phyloP scores from a whole-genome alignment of 2,113 vertebrate genomes.

The Okapia johnstoni region DNA sequence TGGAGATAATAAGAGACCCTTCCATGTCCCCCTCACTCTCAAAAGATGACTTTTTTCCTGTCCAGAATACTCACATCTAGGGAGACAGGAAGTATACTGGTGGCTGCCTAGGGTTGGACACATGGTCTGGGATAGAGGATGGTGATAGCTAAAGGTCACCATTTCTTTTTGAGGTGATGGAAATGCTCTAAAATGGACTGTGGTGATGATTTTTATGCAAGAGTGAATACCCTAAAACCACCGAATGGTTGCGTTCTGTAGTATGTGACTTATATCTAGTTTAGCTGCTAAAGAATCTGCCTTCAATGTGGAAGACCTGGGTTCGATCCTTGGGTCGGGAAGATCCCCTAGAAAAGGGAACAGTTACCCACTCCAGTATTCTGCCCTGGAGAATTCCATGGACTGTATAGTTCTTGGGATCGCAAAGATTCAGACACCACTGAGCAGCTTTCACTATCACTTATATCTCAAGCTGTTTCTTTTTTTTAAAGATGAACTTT shows the following conservation, averaged over 20 bases:
- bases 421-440: rapidly evolving
- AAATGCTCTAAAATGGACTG: background rate
- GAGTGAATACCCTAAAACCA: background rate
- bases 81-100: background rate
- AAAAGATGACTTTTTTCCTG: background rate
- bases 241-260: background rate
- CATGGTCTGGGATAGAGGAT: background rate
- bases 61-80: background rate
- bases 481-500: background rate
- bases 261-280: background rate
- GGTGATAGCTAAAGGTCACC: background rate
- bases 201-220: background rate
- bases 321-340: rapidly evolving
- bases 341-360: background rate
- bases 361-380: background rate
- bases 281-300: background rate
- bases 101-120: background rate
- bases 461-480: background rate
- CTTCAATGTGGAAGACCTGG: rapidly evolving
- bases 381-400: background rate
- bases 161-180: background rate
- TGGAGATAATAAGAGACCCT: background rate
- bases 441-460: background rate
- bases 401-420: background rate
- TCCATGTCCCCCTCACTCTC: background rate